Base-by-base conservation (phyloP, 1,140 invertebrate species). In the Drosophila willistoni region DNA sequence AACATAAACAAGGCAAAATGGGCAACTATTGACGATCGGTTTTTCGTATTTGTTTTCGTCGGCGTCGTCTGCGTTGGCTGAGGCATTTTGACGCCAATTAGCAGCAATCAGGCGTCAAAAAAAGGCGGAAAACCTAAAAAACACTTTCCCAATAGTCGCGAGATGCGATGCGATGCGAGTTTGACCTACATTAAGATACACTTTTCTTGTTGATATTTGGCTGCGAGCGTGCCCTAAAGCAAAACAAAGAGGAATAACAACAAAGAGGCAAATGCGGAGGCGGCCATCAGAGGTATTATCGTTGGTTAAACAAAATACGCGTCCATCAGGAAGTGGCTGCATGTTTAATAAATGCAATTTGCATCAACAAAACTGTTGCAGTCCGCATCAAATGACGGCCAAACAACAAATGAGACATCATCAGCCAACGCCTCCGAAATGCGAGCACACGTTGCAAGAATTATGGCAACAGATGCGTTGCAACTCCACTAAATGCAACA, bases 381-480 rank as follows among this genome's bases (percentile, higher is more conserved):
- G 36, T 34, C 62, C 29, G 59, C 74, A 68, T 71, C 74, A 39
- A 72, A 72, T 76, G 77, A 70, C 60, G 68, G 65, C 61, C 68
- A 64, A 64, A 47, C 61, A 69, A 86, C 84, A 86, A 86, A 86
- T 86, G 79, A 86, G 84, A 86, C 83, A 83, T 83, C 73, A 69
- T 73, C 83, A 71, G 68, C 51, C 54, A 68, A 79, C 76, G 76
- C 76, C 65, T 57, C 68, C 79, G 69, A 69, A 75, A 64, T 55
- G 64, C 55, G 64, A 34, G 39, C 68, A 55, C 70, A 71, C 73
- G 71, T 72, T 66, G 61, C 68, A 79, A 89, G 83, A 87, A 77
- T 89, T 89, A 87, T 87, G 80, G 84, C 83, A 79, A 75, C 83
- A 87, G 83, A 87, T 89, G 83, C 83, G 56, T 47, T 64, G 74